Evolutionary conservation across 2,797 vertebrate genomes (phyloP).

Genomic region (Pagetopsis macropterus): DNA sequence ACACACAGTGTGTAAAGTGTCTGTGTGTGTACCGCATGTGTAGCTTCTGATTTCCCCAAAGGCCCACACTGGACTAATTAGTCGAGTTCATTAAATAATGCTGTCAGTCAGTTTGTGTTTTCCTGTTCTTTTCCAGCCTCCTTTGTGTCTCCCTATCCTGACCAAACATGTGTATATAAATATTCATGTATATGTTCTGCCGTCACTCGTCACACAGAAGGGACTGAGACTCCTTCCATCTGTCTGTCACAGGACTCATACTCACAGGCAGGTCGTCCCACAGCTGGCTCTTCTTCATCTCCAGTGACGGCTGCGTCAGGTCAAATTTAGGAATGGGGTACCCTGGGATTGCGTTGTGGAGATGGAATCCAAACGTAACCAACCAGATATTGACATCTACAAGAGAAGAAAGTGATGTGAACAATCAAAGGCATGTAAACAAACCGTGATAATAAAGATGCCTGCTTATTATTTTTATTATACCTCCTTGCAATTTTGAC

Average conservation of each 20-base stretch:
- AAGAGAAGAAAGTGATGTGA: conserved; percentile 22
- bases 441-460: background rate
- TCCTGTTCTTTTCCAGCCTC: no score
- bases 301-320: conserved; percentile 93
- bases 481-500: background rate
- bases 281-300: conserved; percentile 96
- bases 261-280: conserved; percentile 98
- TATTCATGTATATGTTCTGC: background rate
- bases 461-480: background rate
- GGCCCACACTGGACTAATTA: background rate
- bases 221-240: background rate
- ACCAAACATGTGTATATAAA: no score
- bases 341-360: conserved; percentile 98
- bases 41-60: background rate
- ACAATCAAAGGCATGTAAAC: background rate
- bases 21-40: background rate
- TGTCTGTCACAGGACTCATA: background rate
- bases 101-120: background rate
- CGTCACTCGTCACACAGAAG: background rate
- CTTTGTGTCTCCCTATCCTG: no score
- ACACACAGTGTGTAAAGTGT: background rate
- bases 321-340: conserved; percentile 97
- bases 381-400: conserved; percentile 99
- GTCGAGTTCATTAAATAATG: conserved; percentile 5
- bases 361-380: conserved; percentile 98